Evolutionary conservation across 1,140 invertebrate species (phyloP).

Genomic region (Bemisia tabaci): DNA sequence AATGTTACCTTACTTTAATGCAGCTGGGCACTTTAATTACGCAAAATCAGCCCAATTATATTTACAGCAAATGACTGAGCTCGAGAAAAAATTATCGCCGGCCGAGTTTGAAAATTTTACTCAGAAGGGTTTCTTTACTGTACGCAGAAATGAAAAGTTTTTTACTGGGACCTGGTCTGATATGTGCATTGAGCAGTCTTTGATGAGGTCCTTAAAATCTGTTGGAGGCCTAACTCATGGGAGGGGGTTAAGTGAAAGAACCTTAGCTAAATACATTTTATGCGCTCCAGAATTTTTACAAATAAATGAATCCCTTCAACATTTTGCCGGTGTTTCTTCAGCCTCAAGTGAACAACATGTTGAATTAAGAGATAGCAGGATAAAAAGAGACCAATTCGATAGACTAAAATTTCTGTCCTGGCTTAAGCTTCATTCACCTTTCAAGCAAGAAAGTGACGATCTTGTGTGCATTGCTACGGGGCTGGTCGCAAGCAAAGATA

Average conservation of each 20-base stretch:
- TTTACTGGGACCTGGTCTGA: constrained; percentile 29
- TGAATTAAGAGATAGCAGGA: constrained; percentile 28
- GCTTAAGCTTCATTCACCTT: constrained; percentile 28
- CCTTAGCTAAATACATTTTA: constrained; percentile 28
- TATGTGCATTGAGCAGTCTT: constrained; percentile 29
- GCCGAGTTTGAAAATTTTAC: constrained; percentile 10
- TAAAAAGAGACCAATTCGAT: constrained; percentile 28
- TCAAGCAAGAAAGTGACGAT: constrained; percentile 19
- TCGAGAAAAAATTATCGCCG: background rate
- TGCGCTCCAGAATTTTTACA: background rate
- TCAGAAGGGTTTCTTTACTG: constrained; percentile 26
- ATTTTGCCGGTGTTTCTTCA: background rate
- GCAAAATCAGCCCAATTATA: constrained; percentile 13
- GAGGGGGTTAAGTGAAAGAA: constrained; percentile 27
- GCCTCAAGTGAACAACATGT: constrained; percentile 31
- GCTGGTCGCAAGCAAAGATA: constrained; percentile 27
- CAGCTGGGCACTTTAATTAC: constrained; percentile 23
- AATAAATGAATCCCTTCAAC: background rate
- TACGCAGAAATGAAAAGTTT: constrained; percentile 27
- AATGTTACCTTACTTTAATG: constrained; percentile 32
- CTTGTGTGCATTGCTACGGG: constrained; percentile 30
- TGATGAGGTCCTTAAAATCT: constrained; percentile 33
- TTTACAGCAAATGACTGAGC: constrained; percentile 10
- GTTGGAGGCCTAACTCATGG: constrained; percentile 28
- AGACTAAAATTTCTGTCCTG: constrained; percentile 26